A percentile compares a stretch with the other conserved stretches of the same genome.
Conservation (phyloP, 2,113 vertebrate species). For the Gobiocypris rarus region DNA sequence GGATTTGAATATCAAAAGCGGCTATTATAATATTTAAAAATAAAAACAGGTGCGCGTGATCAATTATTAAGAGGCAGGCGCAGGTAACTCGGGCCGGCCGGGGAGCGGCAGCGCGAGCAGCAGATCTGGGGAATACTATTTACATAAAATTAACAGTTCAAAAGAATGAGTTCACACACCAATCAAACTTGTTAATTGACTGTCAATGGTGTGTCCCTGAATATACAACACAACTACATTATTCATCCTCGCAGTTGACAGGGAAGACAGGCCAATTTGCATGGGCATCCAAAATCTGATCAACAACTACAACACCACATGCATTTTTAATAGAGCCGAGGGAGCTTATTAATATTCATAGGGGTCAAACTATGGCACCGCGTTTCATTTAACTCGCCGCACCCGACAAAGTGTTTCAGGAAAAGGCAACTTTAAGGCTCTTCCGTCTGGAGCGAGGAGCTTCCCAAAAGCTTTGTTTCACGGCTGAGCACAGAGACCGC, state of each 20-base stretch:
- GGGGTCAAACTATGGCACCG: constrained; percentile 59
- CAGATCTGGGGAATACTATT: constrained; percentile 89
- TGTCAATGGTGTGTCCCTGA: constrained; percentile 98
- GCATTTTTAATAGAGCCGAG: constrained; percentile 93
- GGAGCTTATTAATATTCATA: constrained; percentile 95
- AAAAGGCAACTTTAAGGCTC: constrained; percentile 30
- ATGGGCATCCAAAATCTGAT: constrained; percentile 99
- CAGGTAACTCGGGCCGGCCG: constrained; percentile 84
- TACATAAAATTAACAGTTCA: constrained; percentile 99
- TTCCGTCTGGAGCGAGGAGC: no score
- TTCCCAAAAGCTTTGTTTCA: background rate
- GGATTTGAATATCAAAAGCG: constrained; percentile 99
- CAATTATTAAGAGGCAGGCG: constrained; percentile 98
- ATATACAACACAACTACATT: constrained; percentile 98
- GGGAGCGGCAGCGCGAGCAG: constrained; percentile 75
- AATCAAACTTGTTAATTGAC: constrained; percentile 99
- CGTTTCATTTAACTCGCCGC: constrained; percentile 79
- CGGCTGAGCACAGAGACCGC: constrained; percentile 51
- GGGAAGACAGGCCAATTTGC: constrained; percentile 99
- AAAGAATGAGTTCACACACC: constrained; percentile 99
- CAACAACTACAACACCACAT: constrained; percentile 97
- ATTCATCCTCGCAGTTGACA: constrained; percentile 96
- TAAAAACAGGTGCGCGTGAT: constrained; percentile 97
- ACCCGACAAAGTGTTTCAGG: constrained; percentile 20
- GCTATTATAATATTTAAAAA: constrained; percentile 76